Evolutionary conservation across 2,888 invertebrate genomes (phyloP).

Genomic region (Idaea biselata): DNA sequence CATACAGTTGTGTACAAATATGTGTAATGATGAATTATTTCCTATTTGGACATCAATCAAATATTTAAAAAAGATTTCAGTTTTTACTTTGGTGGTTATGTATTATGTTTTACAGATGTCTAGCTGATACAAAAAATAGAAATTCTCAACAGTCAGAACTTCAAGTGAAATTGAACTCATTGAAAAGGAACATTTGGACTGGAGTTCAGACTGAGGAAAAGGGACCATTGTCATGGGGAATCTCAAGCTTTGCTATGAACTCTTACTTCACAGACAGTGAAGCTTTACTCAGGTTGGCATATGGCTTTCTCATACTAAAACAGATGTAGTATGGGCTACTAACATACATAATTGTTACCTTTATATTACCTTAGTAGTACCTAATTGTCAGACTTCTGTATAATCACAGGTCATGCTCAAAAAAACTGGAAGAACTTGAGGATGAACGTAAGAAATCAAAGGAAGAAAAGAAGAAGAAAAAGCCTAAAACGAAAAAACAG

Average conservation of each 20-base stretch:
- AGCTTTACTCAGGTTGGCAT: constrained; percentile 74
- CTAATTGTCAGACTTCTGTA: not conserved
- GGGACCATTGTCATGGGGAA: constrained; percentile 85
- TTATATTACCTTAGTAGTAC: too few relatives aligned
- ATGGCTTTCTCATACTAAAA: constrained; percentile 10
- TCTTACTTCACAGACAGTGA: constrained; percentile 80
- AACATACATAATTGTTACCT: not conserved
- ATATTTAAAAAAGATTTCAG: not conserved
- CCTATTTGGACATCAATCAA: too few relatives aligned
- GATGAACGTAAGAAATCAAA: constrained; percentile 61
- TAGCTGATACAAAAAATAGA: constrained; percentile 65
- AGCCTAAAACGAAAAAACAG: constrained; percentile 64
- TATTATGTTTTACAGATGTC: constrained; percentile 43
- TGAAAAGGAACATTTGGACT: constrained; percentile 89
- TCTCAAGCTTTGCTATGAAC: constrained; percentile 79
- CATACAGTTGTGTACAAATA: too few relatives aligned
- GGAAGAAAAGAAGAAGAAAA: constrained; percentile 74
- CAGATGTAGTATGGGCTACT: not conserved
- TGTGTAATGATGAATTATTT: too few relatives aligned
- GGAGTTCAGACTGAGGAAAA: constrained; percentile 78
- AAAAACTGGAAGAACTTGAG: constrained; percentile 80
- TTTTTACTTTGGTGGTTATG: not conserved
- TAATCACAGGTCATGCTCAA: constrained; percentile 81
- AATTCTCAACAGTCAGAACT: constrained; percentile 80
- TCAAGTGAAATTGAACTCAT: constrained; percentile 83